These are phyloP conservation scores for Varecia variegata DNA, from an alignment of 2,797 vertebrate species.

Conservation along the genomic window DNA sequence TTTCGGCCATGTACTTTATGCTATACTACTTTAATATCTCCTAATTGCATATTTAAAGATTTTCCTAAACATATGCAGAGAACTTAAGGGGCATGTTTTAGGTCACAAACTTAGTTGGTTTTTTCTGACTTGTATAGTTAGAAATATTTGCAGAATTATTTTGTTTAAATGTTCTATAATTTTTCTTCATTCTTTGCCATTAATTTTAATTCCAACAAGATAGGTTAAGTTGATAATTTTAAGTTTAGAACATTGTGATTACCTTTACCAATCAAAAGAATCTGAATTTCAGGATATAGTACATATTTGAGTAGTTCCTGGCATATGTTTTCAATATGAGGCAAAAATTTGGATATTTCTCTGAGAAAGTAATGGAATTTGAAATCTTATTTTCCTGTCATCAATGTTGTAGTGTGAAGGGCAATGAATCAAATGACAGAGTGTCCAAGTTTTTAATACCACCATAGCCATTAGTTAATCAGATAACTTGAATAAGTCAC, in stretches of 20 bases:
- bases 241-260: constrained; percentile 16
- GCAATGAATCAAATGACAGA: background rate
- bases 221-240: constrained; percentile 13
- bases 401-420: constrained; percentile 7
- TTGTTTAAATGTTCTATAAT: background rate
- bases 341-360: constrained; percentile 17
- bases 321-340: background rate
- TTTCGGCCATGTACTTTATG: constrained; percentile 12
- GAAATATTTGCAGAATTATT: constrained; percentile 44
- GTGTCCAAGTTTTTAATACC: background rate
- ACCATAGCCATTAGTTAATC: background rate
- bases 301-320: background rate
- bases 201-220: constrained; percentile 20
- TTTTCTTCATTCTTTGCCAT: background rate
- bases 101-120: constrained; percentile 6
- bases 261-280: background rate
- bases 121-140: background rate
- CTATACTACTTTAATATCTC: background rate
- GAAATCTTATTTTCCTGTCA: background rate
- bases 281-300: constrained; percentile 26
- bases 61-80: background rate
- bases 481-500: background rate
- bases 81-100: background rate
- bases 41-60: constrained; percentile 26
- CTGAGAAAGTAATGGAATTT: background rate